Conservation (phyloP, 2,797 vertebrate species). For the Melanotaenia pygmaea region DNA sequence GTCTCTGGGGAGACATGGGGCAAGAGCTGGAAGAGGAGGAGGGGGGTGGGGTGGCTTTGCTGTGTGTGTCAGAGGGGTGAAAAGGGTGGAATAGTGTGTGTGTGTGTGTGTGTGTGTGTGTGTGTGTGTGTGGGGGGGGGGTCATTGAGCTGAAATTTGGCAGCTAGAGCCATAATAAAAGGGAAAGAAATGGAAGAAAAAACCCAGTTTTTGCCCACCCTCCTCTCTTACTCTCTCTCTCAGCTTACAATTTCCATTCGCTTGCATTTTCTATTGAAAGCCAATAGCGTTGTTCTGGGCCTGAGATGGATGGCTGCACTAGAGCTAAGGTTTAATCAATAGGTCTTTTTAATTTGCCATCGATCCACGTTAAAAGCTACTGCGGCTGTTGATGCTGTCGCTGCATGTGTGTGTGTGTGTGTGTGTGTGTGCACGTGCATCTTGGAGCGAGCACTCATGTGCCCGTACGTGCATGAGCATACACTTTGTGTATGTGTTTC, state of each 20-base stretch:
- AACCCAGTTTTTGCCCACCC: conserved; percentile 45
- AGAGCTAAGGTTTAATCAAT: conserved; percentile 91
- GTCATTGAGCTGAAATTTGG: conserved; percentile 70
- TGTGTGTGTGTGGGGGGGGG: conserved; percentile 14
- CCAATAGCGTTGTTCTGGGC: conserved; percentile 84
- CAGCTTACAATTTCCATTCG: conserved; percentile 88
- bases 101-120: too few relatives aligned
- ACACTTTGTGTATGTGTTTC: conserved; percentile 21
- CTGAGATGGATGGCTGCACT: conserved; percentile 87
- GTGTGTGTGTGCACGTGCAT: conserved; percentile 3
- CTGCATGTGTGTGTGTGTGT: conserved; percentile 24
- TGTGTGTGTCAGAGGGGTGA: conserved; percentile 21
- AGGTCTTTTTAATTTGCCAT: conserved; percentile 90
- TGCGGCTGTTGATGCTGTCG: conserved; percentile 75
- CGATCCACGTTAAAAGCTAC: conserved; percentile 89
- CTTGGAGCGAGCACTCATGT: conserved; percentile 5
- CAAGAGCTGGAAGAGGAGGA: conserved; percentile 40
- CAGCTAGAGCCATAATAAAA: conserved; percentile 68
- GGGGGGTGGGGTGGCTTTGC: conserved; percentile 10
- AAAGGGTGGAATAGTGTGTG: conserved; percentile 13
- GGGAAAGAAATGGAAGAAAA: conserved; percentile 36
- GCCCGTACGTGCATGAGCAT: not conserved
- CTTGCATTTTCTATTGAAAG: conserved; percentile 89
- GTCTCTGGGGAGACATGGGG: conserved; percentile 67
- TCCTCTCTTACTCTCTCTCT: conserved; percentile 51